Base-by-base conservation (phyloP, 1,140 invertebrate genomes). In the Tenebrio molitor region DNA sequence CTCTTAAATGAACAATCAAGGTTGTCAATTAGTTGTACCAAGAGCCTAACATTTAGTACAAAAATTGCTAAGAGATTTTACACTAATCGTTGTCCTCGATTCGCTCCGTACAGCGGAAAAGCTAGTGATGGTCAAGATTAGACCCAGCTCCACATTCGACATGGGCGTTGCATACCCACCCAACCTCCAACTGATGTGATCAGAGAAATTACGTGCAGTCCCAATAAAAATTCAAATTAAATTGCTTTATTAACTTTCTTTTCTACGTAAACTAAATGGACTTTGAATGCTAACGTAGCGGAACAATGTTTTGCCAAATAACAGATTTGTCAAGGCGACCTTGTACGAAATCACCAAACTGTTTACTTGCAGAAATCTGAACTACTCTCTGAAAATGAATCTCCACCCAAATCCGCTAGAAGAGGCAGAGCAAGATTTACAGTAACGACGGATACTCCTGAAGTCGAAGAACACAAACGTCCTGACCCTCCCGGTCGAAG, bases 351-450 rank as follows among this genome's bases (percentile, higher is more conserved):
- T 58, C 25, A 39, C 36, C 2, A 58, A 58, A 58, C 21, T 1
- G 8, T 58, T 12, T 25, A 12, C 21, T 58, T 58, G 23, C 50
- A 58, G 50, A 58, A 58, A 14, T 58, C 50, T 58, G 50, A 58
- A 58, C 15, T 50, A 21, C 19, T 58, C 14, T 58, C 50, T 12
- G 50, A 58, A 58, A 58, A 29, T 15, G 50, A 58, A 29, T 12
- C 50, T 3, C n/a, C 21, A 71, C 74, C 63, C 19, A 71, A 58
- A 58, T 12, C 69, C 23, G n/a, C 36, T 2, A 44, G 77, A 75
- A 67, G 81, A 72, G 81, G 81, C 8, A 69, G 78, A 71, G 75
- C 80, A 2, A 76, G 79, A 66, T 82, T 82, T 76, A 64, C 73
- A 29, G 23, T 74, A 41, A 74, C 76, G 0, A 70, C 77, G 36